Conservation (phyloP, 2,797 vertebrate species). For the Sphenopsis melanotis region DNA sequence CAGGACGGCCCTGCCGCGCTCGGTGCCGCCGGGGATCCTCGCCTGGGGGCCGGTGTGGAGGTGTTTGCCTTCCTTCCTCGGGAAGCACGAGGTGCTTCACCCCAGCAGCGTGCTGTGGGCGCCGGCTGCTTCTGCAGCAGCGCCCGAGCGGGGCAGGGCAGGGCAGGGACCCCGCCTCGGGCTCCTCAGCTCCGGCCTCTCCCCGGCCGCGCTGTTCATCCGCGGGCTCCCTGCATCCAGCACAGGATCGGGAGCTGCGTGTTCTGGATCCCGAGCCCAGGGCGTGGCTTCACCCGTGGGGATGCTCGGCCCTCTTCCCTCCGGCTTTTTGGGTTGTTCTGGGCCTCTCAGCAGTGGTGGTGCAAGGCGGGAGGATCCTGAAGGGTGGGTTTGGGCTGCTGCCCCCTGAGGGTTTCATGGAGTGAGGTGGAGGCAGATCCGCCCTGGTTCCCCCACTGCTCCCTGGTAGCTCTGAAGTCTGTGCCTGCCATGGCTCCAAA, state of each 20-base stretch:
- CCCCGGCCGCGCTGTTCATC: not conserved
- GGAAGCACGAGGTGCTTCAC: not conserved
- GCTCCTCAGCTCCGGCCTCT: accelerated
- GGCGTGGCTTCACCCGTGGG: not conserved
- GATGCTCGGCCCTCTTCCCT: not conserved
- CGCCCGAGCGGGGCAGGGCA: not conserved
- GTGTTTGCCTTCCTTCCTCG: not conserved
- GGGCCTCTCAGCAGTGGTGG: accelerated
- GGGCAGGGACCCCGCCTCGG: accelerated
- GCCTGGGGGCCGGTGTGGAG: accelerated
- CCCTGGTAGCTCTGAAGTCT: accelerated
- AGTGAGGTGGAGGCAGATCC: not conserved
- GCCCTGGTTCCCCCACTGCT: accelerated
- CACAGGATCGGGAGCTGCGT: accelerated
- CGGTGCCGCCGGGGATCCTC: accelerated
- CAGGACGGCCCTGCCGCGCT: not conserved
- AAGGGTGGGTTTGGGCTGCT: not conserved
- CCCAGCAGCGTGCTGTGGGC: accelerated
- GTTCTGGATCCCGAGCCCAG: not conserved
- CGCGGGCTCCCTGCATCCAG: accelerated
- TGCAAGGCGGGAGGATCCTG: accelerated
- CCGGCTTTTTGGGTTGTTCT: not conserved
- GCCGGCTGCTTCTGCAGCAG: not conserved
- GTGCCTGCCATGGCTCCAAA: accelerated
- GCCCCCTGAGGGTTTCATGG: not conserved